Percentiles rank a stretch among this genome's conserved stretches.
Evolutionary conservation across 2,797 vertebrate species (phyloP).

Genomic region (Aratinga solstitialis): DNA sequence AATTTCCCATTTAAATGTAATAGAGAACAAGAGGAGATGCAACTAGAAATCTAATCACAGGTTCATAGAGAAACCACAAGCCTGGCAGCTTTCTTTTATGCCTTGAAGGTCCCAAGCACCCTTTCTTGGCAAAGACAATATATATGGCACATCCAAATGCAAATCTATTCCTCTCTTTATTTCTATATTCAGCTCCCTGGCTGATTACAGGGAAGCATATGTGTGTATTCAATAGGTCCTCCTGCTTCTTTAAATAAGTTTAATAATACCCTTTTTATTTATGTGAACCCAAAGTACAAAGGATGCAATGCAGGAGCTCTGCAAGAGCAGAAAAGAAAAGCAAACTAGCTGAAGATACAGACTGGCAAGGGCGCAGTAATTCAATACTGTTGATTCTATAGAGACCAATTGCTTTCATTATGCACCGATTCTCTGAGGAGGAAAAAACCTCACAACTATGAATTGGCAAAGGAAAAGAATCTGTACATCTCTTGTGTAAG

Average conservation of each 20-base stretch:
- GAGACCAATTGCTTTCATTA: constrained; percentile 35
- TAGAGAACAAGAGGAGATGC: background rate
- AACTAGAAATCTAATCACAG: constrained; percentile 16
- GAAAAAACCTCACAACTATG: background rate
- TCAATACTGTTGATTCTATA: constrained; percentile 55
- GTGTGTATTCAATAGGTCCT: constrained; percentile 52
- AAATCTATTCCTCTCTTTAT: constrained; percentile 58
- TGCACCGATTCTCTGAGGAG: background rate
- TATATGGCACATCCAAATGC: constrained; percentile 50
- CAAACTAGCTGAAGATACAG: constrained; percentile 32
- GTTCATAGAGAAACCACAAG: constrained; percentile 6
- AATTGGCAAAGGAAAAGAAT: constrained; percentile 1
- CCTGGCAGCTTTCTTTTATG: constrained; percentile 40
- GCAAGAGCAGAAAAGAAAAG: constrained; percentile 18
- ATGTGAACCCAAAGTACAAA: constrained; percentile 53
- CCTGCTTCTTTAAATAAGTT: constrained; percentile 64
- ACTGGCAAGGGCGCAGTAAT: constrained; percentile 40
- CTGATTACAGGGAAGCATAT: constrained; percentile 49
- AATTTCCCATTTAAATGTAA: background rate
- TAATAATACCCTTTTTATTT: constrained; percentile 70
- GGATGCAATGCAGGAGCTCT: constrained; percentile 36
- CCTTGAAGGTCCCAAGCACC: constrained; percentile 35
- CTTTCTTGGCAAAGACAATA: constrained; percentile 46
- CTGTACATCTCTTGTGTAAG: background rate
- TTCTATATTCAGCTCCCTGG: constrained; percentile 45